A percentile compares a stretch with the other conserved stretches of the same genome.
phyloP scores from a whole-genome alignment of 2,797 vertebrate species.

The Eremophila alpestris region DNA sequence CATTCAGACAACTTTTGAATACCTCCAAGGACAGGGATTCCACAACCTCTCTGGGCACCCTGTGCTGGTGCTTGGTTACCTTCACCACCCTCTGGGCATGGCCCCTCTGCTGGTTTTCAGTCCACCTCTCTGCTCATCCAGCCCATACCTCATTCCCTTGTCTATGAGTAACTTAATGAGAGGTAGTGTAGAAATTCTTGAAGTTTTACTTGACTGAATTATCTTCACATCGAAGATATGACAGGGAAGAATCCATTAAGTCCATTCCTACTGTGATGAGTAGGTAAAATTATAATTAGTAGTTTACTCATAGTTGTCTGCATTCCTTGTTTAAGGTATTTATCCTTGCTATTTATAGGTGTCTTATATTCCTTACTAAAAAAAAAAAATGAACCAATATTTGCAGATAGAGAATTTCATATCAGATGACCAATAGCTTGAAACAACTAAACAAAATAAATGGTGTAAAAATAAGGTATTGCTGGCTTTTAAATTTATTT shows the following conservation, averaged over 20 bases:
- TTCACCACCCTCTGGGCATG: not conserved
- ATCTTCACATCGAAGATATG: not conserved
- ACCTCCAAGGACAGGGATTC: no score
- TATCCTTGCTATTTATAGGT: not conserved
- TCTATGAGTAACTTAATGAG: not conserved
- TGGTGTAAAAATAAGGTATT: not conserved
- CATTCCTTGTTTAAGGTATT: not conserved
- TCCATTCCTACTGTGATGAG: not conserved
- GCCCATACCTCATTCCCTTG: not conserved
- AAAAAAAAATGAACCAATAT: not conserved
- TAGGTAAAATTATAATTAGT: not conserved
- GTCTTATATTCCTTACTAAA: not conserved
- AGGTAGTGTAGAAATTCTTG: not conserved
- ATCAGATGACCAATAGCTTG: not conserved
- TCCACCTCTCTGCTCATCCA: not conserved
- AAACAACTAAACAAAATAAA: not conserved
- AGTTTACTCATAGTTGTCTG: not conserved
- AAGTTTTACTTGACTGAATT: not conserved
- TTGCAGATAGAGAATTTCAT: not conserved
- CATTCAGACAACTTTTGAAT: not conserved
- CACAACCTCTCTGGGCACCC: not conserved
- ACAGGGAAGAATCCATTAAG: not conserved
- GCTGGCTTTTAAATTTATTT: not conserved
- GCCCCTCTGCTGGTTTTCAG: not conserved
- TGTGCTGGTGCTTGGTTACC: fast-evolving